A percentile compares a stretch with the other conserved stretches of the same genome.
phyloP scores from a whole-genome alignment of 2,888 invertebrate genomes.

The Lottia gigantea region DNA sequence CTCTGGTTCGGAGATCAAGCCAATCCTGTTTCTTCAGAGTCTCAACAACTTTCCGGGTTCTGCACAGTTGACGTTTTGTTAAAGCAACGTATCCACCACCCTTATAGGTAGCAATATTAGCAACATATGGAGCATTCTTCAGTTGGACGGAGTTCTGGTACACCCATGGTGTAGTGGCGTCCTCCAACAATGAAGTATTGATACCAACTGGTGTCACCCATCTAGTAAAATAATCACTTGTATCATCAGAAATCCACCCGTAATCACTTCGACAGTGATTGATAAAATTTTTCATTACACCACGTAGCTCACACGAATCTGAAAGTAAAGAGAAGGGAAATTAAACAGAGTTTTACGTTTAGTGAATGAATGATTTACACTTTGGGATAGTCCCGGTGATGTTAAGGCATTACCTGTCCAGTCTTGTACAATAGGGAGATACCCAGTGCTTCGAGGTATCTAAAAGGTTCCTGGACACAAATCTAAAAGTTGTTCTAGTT shows the following conservation, averaged over 20 bases:
- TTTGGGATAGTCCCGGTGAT: too few relatives aligned
- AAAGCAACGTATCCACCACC: constrained; percentile 66
- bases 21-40: constrained; percentile 65
- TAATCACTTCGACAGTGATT: constrained; percentile 64
- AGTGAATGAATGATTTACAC: too few relatives aligned
- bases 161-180: constrained; percentile 60
- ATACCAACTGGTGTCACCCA: constrained; percentile 52
- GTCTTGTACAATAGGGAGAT: too few relatives aligned
- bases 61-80: constrained; percentile 55
- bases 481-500: too few relatives aligned
- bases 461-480: too few relatives aligned
- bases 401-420: too few relatives aligned
- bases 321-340: constrained; percentile 9
- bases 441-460: too few relatives aligned
- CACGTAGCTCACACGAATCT: constrained; percentile 62
- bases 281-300: constrained; percentile 46
- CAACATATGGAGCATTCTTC: constrained; percentile 68
- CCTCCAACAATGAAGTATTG: constrained; percentile 37
- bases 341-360: too few relatives aligned
- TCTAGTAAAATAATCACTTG: constrained; percentile 57
- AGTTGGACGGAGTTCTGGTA: constrained; percentile 67
- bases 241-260: constrained; percentile 66
- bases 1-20: constrained; percentile 70
- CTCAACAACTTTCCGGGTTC: constrained; percentile 58
- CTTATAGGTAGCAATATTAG: constrained; percentile 65